Conservation (phyloP, 35 echinoderm and acorn worm genomes). For the Apostichopus californicus region DNA sequence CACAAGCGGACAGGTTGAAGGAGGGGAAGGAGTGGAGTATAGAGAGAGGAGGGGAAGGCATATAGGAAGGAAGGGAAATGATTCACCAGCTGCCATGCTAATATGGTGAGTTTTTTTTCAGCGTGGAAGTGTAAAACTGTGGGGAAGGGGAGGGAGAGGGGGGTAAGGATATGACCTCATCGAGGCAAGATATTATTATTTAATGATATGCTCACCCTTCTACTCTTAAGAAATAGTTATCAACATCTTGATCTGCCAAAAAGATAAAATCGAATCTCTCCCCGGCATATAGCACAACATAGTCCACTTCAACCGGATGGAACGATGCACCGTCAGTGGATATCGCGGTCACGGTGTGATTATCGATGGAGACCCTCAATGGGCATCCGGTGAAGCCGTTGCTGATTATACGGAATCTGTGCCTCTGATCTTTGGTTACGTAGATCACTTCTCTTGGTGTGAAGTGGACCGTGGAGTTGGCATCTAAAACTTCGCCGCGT, state of each 20-base stretch:
- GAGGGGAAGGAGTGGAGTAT: too few species aligned
- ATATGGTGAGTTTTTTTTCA: too few species aligned
- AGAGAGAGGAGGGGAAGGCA: too few species aligned
- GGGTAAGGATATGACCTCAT: background rate
- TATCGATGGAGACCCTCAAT: background rate
- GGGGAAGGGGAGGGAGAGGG: background rate
- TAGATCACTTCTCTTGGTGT: background rate
- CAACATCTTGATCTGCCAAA: background rate
- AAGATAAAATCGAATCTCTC: constrained; percentile 29
- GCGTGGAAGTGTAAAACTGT: background rate
- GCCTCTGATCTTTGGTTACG: background rate
- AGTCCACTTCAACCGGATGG: background rate
- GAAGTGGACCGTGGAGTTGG: background rate
- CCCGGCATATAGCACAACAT: background rate
- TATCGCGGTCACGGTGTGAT: background rate
- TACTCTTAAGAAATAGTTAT: background rate
- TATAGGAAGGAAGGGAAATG: too few species aligned
- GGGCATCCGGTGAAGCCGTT: constrained; percentile 30
- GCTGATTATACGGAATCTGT: constrained; percentile 10
- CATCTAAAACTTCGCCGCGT: background rate
- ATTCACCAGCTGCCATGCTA: too few species aligned
- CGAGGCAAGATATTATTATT: background rate
- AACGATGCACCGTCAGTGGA: background rate
- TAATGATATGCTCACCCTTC: background rate
- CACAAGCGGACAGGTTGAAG: too few species aligned